Base-by-base conservation (phyloP, 2,797 vertebrate species). In the Oreochromis mossambicus region DNA sequence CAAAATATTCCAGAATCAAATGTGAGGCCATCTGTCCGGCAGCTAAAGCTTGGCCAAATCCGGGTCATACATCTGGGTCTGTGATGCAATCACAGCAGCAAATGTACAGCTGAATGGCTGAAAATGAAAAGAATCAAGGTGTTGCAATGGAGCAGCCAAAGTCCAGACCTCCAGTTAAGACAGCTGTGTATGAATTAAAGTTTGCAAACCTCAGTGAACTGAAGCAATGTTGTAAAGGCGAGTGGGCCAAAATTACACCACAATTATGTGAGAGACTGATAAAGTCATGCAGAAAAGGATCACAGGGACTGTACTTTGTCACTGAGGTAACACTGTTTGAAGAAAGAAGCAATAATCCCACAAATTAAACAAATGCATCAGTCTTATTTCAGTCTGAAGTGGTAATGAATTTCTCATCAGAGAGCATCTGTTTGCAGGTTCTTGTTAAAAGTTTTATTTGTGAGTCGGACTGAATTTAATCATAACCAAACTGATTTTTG, bases 231-330 rank as follows among this genome's bases (percentile, higher is more conserved):
- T n/a, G 17, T 63, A 36, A 63, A n/a, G 61, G 21, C 1, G 4
- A 66, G 34, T 38, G 19, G 19, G 34, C 61, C 34, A 66, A 66
- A 66, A 66, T 66, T 38, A 38, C 34, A 21, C 34, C 61, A n/a
- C 61, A 38, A 66, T n/a, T n/a, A 66, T 21, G 61, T 14, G 61
- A 66, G 34, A 38, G 34, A 66, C 34, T 38, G 4, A 66, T 66
- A 38, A 66, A 38, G 19, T n/a, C 34, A 38, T 3, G 34, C 34
- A 21, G 61, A 66, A 66, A 66, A 66, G 19, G 11, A 38, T 66
- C 21, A 21, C 34, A 32, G 26, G 55, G 55, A 58, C 26, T 17
- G 29, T 85, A 80, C 84, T 92, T 92, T 82, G 90, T 90, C 86
- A 92, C 78, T 11, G 83, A 66, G 50, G n/a, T 87, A 82, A 61